A percentile compares a stretch with the other conserved stretches of the same genome.
These are phyloP conservation scores for Brachyopa scutellaris DNA, from an alignment of 2,888 invertebrate genomes.

Conservation along the genomic window DNA sequence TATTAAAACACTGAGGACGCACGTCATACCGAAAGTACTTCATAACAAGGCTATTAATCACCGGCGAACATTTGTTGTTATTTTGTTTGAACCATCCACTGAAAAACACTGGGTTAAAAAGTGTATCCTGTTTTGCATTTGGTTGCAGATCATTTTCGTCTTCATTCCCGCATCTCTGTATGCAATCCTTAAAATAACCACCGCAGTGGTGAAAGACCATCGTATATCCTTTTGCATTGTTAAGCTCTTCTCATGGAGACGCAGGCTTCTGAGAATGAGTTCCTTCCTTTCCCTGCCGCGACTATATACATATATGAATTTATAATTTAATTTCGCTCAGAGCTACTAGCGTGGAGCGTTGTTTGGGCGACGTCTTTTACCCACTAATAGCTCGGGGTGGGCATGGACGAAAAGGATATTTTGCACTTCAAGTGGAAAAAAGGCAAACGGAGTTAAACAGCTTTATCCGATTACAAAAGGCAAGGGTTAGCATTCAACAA, in stretches of 20 bases:
- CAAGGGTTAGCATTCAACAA: conserved; percentile 66
- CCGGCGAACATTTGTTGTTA: background rate
- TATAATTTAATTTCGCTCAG: conserved; percentile 60
- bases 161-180: conserved; percentile 10
- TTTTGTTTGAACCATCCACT: conserved; percentile 15
- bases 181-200: conserved; percentile 36
- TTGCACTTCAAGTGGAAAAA: conserved; percentile 64
- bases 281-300: conserved; percentile 1
- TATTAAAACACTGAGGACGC: conserved; percentile 31
- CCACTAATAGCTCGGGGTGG: conserved; percentile 45
- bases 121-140: conserved; percentile 9
- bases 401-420: conserved; percentile 49
- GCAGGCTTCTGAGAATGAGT: conserved; percentile 20
- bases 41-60: conserved; percentile 53
- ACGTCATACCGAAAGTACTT: conserved; percentile 24
- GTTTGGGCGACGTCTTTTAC: conserved; percentile 2
- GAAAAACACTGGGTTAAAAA: background rate
- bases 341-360: conserved; percentile 34
- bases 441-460: conserved; percentile 62
- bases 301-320: conserved; percentile 40
- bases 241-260: conserved; percentile 22
- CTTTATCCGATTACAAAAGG: conserved; percentile 69
- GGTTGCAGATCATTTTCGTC: conserved; percentile 23
- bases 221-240: conserved; percentile 28
- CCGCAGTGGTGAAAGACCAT: background rate